phyloP scores from a whole-genome alignment of 2,797 vertebrate species.

The Acanthurus leucopareius region DNA sequence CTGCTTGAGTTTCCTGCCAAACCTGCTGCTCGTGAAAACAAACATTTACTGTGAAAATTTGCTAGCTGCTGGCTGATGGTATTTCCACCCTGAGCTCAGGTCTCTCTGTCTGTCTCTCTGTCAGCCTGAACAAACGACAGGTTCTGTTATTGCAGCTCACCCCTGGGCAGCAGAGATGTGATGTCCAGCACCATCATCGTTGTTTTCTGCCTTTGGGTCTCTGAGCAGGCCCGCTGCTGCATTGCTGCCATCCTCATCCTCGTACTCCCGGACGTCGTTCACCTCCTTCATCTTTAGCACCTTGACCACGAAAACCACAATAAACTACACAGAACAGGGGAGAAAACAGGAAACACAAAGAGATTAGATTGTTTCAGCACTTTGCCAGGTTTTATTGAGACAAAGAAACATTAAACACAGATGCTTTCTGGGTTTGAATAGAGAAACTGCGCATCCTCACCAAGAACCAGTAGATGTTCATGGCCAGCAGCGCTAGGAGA shows the following conservation, averaged over 20 bases:
- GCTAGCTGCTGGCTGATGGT: constrained; percentile 18
- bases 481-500: constrained; percentile 90
- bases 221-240: constrained; percentile 48
- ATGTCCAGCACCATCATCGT: constrained; percentile 75
- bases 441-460: constrained; percentile 82
- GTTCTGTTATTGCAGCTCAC: constrained; percentile 73
- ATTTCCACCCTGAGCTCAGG: not conserved
- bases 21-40: constrained; percentile 28
- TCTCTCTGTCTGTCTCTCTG: not conserved
- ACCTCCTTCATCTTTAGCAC: constrained; percentile 93
- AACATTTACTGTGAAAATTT: constrained; percentile 32
- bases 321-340: constrained; percentile 85
- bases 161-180: constrained; percentile 81
- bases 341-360: not conserved
- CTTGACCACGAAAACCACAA: constrained; percentile 92
- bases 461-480: constrained; percentile 99
- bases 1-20: constrained; percentile 26
- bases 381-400: not conserved
- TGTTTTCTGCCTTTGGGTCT: constrained; percentile 43
- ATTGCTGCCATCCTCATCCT: constrained; percentile 83
- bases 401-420: not conserved
- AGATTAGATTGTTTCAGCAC: not conserved
- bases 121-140: constrained; percentile 2
- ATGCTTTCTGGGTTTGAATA: not conserved
- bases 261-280: constrained; percentile 94